Percentiles rank a stretch among this genome's conserved stretches.
phyloP scores from a whole-genome alignment of 2,888 invertebrate species.

The Eutolmus rufibarbis region DNA sequence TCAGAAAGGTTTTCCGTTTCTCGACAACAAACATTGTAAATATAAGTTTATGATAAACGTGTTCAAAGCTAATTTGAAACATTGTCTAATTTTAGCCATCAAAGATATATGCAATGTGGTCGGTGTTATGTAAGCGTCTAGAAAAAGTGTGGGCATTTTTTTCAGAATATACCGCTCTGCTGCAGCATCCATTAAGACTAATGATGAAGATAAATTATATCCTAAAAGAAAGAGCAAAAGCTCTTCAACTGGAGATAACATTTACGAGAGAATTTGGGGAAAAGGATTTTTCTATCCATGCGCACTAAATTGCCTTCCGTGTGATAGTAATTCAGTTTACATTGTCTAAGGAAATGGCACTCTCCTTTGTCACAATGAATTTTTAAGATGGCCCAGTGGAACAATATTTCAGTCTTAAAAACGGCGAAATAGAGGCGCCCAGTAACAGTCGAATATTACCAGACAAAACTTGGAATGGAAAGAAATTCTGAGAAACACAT shows the following conservation, averaged over 20 bases:
- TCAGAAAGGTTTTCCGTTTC: neutral
- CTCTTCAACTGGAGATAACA: neutral
- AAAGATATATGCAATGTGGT: neutral
- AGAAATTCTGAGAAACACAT: neutral
- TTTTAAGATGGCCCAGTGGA: neutral
- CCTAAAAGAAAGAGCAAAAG: conserved; percentile 1
- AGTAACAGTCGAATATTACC: neutral
- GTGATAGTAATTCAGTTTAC: neutral
- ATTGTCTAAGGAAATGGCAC: neutral
- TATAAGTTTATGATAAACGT: neutral
- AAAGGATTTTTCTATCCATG: neutral
- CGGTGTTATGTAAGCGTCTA: neutral
- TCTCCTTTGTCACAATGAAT: neutral
- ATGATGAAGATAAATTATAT: neutral
- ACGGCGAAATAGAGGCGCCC: neutral
- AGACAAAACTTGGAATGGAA: neutral
- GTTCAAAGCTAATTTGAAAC: neutral
- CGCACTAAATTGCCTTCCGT: neutral
- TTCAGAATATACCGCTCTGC: neutral
- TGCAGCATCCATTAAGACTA: neutral
- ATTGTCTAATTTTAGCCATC: neutral
- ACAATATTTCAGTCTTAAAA: neutral
- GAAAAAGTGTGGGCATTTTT: neutral
- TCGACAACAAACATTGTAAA: neutral
- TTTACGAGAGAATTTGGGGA: neutral